Evolutionary conservation across 1,140 invertebrate genomes (phyloP).

Genomic region (Drosophila ohnishii): DNA sequence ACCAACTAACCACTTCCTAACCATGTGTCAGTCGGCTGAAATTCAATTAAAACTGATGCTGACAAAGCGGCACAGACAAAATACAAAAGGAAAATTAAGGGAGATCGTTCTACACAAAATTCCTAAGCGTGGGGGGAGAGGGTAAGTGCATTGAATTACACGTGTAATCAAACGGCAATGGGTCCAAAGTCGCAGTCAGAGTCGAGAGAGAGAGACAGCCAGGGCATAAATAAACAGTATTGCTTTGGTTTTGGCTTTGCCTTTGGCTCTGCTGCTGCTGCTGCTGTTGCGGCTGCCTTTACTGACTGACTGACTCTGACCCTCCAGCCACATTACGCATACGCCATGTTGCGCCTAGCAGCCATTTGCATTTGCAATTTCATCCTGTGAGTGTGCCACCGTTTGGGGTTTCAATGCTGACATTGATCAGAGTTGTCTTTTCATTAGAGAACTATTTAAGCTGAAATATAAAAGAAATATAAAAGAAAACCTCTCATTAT

Average conservation of each 20-base stretch:
- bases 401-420: slow-evolving; percentile 25
- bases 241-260: slow-evolving; percentile 27
- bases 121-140: not conserved
- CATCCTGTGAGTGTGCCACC: not conserved
- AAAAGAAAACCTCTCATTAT: not conserved
- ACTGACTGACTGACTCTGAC: slow-evolving; percentile 3
- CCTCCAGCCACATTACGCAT: slow-evolving; percentile 37
- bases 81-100: slow-evolving; percentile 14
- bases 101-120: slow-evolving; percentile 6
- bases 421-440: slow-evolving; percentile 40
- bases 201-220: not conserved
- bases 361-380: slow-evolving; percentile 58
- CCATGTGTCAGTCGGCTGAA: slow-evolving; percentile 44
- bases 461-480: not conserved
- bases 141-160: slow-evolving; percentile 57
- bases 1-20: slow-evolving; percentile 52
- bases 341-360: slow-evolving; percentile 45
- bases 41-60: slow-evolving; percentile 65
- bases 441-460: not conserved
- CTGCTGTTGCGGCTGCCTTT: too few species aligned
- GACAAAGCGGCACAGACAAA: slow-evolving; percentile 3
- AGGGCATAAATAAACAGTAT: slow-evolving; percentile 64
- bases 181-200: slow-evolving; percentile 36
- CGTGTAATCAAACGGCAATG: slow-evolving; percentile 60
- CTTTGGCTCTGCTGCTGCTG: not conserved